Evolutionary conservation across 2,113 vertebrate species (phyloP).

Genomic region (Cyprinodon tularosa): DNA sequence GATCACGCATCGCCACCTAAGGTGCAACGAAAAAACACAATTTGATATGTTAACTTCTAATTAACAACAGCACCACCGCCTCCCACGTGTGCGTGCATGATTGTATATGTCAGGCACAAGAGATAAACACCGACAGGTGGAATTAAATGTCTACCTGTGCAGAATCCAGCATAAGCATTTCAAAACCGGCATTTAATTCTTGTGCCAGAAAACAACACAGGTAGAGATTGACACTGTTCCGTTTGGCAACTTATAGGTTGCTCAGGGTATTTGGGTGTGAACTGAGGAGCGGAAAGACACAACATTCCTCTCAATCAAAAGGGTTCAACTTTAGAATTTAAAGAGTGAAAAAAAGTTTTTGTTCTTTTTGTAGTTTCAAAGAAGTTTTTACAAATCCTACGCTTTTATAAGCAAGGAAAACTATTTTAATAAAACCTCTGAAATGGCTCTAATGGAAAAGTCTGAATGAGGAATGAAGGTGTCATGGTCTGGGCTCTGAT

Average conservation of each 20-base stretch:
- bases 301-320: too few species aligned
- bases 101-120: conserved; percentile 16
- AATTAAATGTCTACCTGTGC: conserved; percentile 66
- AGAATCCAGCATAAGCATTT: conserved; percentile 54
- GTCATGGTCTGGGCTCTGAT: too few species aligned
- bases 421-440: too few species aligned
- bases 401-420: too few species aligned
- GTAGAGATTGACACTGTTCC: conserved; percentile 53
- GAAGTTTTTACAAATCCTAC: too few species aligned
- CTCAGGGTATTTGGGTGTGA: conserved; percentile 18
- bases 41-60: conserved; percentile 61
- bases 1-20: not conserved
- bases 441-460: too few species aligned
- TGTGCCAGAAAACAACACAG: conserved; percentile 44
- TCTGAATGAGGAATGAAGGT: too few species aligned
- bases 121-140: conserved; percentile 52
- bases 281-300: not conserved
- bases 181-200: conserved; percentile 34
- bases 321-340: too few species aligned
- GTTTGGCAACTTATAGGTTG: conserved; percentile 27
- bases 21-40: conserved; percentile 30
- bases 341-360: too few species aligned
- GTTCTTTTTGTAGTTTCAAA: too few species aligned
- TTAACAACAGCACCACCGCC: conserved; percentile 54
- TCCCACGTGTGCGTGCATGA: conserved; percentile 10